Evolutionary conservation across 1,140 invertebrate species (phyloP).

Genomic region (Drosophila gunungcola): DNA sequence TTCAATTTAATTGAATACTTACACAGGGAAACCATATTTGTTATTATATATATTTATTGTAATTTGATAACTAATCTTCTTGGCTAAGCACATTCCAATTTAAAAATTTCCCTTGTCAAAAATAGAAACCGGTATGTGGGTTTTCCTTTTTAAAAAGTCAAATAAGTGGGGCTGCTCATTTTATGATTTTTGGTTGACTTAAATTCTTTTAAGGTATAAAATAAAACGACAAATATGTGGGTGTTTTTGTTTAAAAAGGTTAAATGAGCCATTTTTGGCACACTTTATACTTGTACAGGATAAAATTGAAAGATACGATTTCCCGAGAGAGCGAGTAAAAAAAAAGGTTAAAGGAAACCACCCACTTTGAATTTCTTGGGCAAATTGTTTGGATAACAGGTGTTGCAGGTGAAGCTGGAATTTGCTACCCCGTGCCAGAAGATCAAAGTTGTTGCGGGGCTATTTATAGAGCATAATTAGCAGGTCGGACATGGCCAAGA

Average conservation of each 20-base stretch:
- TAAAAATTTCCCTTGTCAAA: too few relatives aligned
- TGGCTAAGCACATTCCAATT: too few relatives aligned
- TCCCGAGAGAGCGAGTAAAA: neutral
- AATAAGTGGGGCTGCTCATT: too few relatives aligned
- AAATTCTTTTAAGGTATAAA: too few relatives aligned
- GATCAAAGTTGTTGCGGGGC: conserved; percentile 19
- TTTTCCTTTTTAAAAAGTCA: too few relatives aligned
- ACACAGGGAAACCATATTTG: too few relatives aligned
- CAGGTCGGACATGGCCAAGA: conserved; percentile 11
- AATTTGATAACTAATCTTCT: too few relatives aligned
- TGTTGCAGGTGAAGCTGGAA: conserved; percentile 28
- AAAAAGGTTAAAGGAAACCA: neutral
- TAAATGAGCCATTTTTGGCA: neutral
- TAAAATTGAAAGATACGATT: neutral
- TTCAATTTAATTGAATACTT: conserved; percentile 21
- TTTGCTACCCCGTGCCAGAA: conserved; percentile 12
- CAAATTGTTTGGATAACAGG: conserved; percentile 8
- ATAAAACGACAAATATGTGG: too few relatives aligned
- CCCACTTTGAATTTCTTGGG: neutral
- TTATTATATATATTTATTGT: too few relatives aligned
- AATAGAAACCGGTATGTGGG: too few relatives aligned
- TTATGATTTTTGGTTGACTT: too few relatives aligned
- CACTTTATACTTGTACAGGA: neutral
- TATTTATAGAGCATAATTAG: conserved; percentile 41
- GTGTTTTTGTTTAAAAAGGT: too few relatives aligned